Base-by-base conservation (phyloP, 2,113 vertebrate species). In the Istiophorus platypterus region DNA sequence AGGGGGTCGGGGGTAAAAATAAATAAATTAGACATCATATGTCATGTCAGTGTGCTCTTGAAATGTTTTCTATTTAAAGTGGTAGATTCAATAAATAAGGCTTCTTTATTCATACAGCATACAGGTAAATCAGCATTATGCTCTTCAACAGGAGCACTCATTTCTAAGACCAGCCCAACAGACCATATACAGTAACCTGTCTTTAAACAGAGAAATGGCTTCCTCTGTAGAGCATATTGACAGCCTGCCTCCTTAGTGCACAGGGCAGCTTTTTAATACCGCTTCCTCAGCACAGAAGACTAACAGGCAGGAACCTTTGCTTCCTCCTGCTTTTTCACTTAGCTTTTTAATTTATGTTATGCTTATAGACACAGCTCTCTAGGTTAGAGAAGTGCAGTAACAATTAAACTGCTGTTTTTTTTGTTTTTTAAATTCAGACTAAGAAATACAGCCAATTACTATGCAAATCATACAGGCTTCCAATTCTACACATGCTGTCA, bases 231-330 rank as follows among this genome's bases (percentile, higher is more conserved):
- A 87, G 72, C 45, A 22, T 83, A 88, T 85, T 54, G 82, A 85
- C 85, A 83, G 86, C 47, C 34, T 2, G 80, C 69, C 64, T 85
- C 79, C 64, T 84, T 82, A 88, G 20, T 88, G 91, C 91, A 86
- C 66, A 84, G 86, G 66, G 1, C 85, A 91, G 88, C 88, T 26
- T 71, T 92, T 90, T 86, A 49, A 79, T 41, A 66, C 71, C 78
- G 88, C 88, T 72, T 85, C 76, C 57, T 93, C 91, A 93, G 91
- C 91, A 90, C 51, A 58, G 45, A 82, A 31, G 17, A 74, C 71
- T 74, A 80, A 81, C 61, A 27, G 76, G 71, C 66, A 72, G 59
- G 81, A 85, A 70, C 24, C 78, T 75, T 56, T 70, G 77, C 80
- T 71, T 83, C 76, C 64, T 24, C 58, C 56, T 63, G 73, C 29